Percentiles rank a stretch among this genome's conserved stretches.
phyloP scores from a whole-genome alignment of 1,140 invertebrate species.

The Microplitis demolitor region DNA sequence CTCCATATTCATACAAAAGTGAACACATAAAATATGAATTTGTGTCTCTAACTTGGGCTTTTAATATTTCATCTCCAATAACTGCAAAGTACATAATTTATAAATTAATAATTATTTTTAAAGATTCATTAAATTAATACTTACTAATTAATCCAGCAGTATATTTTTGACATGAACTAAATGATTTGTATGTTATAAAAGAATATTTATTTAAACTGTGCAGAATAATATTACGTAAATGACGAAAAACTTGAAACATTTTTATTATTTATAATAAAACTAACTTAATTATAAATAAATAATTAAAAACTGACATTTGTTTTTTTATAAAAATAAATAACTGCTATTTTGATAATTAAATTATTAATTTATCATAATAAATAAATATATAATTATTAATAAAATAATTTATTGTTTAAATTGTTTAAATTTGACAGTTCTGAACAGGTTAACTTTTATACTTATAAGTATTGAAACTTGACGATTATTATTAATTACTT shows the following conservation, averaged over 20 bases:
- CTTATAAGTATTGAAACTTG: too few species aligned
- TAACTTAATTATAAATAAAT: background rate
- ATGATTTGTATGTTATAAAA: conserved; percentile 15
- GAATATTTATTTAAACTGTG: conserved; percentile 9
- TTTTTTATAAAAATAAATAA: background rate
- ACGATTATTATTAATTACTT: too few species aligned
- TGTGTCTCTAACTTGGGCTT: conserved; percentile 76
- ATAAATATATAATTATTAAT: background rate
- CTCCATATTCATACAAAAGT: conserved; percentile 69
- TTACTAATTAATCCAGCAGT: conserved; percentile 55
- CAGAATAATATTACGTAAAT: conserved; percentile 13
- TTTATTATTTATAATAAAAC: background rate
- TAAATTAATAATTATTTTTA: conserved; percentile 11
- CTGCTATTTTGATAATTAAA: too few species aligned
- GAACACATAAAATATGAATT: conserved; percentile 75
- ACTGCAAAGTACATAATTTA: conserved; percentile 55
- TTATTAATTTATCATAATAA: too few species aligned
- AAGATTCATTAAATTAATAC: conserved; percentile 5
- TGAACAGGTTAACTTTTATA: too few species aligned
- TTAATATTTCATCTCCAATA: conserved; percentile 87
- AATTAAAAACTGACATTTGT: background rate
- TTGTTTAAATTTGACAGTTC: too few species aligned
- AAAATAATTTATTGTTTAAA: background rate
- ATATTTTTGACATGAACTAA: conserved; percentile 25
- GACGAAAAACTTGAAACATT: conserved; percentile 29